phyloP scores from a whole-genome alignment of 1,140 invertebrate species.

The Monochamus saltuarius region DNA sequence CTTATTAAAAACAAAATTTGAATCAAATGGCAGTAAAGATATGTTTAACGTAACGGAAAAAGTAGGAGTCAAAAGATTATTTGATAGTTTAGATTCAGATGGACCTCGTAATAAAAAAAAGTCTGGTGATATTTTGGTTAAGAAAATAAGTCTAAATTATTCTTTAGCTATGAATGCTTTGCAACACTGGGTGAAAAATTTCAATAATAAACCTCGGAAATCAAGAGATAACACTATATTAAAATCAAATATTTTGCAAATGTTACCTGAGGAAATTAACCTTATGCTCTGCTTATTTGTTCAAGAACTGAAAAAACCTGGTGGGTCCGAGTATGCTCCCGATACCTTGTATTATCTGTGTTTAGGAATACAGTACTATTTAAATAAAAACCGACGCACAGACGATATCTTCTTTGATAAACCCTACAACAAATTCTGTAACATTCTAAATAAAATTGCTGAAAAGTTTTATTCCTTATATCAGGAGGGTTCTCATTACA shows the following conservation, averaged over 20 bases:
- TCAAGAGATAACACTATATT: no score
- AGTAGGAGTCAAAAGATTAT: no score
- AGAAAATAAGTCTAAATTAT: constrained; percentile 1
- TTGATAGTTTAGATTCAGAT: no score
- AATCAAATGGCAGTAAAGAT: no score
- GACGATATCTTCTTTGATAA: constrained; percentile 91
- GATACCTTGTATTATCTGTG: constrained; percentile 90
- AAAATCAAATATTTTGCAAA: constrained; percentile 57
- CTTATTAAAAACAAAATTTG: no score
- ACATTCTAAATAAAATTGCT: constrained; percentile 80
- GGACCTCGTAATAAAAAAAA: no score
- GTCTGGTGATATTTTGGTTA: no score
- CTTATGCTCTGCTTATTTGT: constrained; percentile 84
- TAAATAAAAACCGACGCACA: constrained; percentile 85
- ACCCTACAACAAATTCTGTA: constrained; percentile 86
- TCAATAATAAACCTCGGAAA: neutral
- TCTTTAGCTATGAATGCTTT: constrained; percentile 12
- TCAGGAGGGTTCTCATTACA: constrained; percentile 55
- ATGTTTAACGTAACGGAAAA: no score
- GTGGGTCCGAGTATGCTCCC: constrained; percentile 80
- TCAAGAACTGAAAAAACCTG: constrained; percentile 83
- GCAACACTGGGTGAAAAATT: constrained; percentile 16
- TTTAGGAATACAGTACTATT: constrained; percentile 88
- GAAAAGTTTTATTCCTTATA: constrained; percentile 62
- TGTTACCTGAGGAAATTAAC: constrained; percentile 83